Evolutionary conservation across 2,113 vertebrate species (phyloP), one percentile per base, ranked within the genome.

Genomic region (Gavia stellata): DNA sequence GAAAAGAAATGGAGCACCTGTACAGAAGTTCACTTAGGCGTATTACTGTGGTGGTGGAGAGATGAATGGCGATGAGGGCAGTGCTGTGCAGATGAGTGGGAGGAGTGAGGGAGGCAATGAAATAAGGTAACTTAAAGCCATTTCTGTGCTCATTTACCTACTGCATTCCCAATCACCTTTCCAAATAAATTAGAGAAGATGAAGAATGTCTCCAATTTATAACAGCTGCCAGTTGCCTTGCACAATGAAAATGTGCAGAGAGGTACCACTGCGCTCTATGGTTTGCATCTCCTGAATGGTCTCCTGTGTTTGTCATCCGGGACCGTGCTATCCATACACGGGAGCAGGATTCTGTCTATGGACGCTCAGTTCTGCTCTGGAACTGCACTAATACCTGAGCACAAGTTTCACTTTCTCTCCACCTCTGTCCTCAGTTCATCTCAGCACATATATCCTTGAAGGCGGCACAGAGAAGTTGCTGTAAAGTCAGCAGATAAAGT

Each of bases 61-160:
- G 75, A 91, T 62, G 86, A 67, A 92, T 73, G 86, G 50, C 0
- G 0, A 18, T 12, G 59, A 71, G 42, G 14, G 53, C 86, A 81
- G 92, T 3, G 72, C 71, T 66, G 86, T 11, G 82, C 94, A 95
- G 80, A 95, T 86, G 95, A 94, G 88, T 92, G 74, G 88, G 93
- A 97, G 92, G 79, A 79, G 72, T 36, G 10, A n/a, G 45, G 86
- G 59, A 94, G 81, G 88, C 34, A n/a, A 31, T 0, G 0, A 73
- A 91, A 73, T 40, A 42, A 94, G 63, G 86, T 86, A 91, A 78
- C 72, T 81, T 58, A n/a, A 63, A 89, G 29, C 42, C 50, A 63
- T 59, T 78, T 78, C 86, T 84, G 63, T 59, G n/a, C 75, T 88
- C 80, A 52, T 91, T 89, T 96, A 45, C 38, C 77, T 86, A 62